A percentile compares a stretch with the other conserved stretches of the same genome.
These are phyloP conservation scores for Spheniscus mendiculus DNA, from an alignment of 2,113 vertebrate genomes.

Conservation along the genomic window DNA sequence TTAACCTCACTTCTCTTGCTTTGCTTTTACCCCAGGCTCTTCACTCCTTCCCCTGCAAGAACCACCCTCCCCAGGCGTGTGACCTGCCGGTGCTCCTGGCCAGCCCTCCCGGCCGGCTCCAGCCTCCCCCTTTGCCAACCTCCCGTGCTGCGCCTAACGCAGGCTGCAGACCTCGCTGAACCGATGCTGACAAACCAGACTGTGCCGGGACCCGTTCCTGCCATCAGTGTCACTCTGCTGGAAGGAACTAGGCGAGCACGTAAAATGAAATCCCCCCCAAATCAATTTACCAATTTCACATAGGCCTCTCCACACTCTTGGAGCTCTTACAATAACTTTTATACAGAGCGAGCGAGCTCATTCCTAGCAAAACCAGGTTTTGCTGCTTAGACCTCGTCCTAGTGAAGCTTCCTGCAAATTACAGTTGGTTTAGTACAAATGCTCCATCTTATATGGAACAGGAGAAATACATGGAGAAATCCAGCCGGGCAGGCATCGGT, in stretches of 20 bases:
- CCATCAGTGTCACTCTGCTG: accelerated
- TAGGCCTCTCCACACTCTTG: neutral
- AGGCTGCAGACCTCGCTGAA: neutral
- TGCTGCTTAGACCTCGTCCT: neutral
- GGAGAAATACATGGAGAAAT: accelerated
- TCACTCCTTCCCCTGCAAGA: neutral
- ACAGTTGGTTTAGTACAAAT: neutral
- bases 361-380: neutral
- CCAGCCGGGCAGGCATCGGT: accelerated
- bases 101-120: neutral
- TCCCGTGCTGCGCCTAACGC: accelerated
- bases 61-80: accelerated
- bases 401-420: neutral
- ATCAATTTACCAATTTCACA: neutral
- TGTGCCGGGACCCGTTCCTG: neutral
- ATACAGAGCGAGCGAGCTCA: accelerated
- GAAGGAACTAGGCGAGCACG: accelerated
- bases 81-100: too few relatives aligned
- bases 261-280: neutral
- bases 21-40: neutral
- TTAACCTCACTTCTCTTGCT: neutral
- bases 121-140: neutral
- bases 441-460: accelerated
- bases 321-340: neutral
- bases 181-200: neutral